Base-by-base conservation (phyloP, 2,797 vertebrate species). In the Champsocephalus esox region DNA sequence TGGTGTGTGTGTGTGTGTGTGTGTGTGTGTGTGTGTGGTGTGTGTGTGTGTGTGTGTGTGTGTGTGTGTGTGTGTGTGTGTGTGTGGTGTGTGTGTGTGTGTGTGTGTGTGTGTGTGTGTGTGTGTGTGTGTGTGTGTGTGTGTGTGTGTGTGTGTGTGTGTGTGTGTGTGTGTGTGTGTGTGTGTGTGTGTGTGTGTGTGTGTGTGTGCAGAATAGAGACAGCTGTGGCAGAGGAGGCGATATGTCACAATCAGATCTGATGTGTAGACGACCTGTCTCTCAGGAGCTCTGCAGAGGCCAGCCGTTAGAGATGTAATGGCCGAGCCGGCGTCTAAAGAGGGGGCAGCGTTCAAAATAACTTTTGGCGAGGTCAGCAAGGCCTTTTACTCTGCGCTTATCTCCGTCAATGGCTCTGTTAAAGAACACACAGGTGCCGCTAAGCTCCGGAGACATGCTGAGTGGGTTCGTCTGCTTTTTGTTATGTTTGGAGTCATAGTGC, bases 221-320 rank as follows among this genome's bases (percentile, higher is more conserved):
- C 70, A 70, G 59, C 77, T 63, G 55, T 32, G 43, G 12, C 12
- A 5, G 58, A 59, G 9, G 60, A 59, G 7, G 44, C 50, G 55
- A 84, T 80, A 60, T 85, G 76, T 73, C 82, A 81, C 61, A 66
- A 80, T 54, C 61, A 73, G 57, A 73, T 71, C 51, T 24, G 66
- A 82, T 51, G 50, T 52, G 41, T 66, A n/a, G 87, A 66, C 66
- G 87, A 66, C 66, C 73, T 79, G 79, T 79, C 82, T 86, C 84
- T 87, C 77, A 61, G 79, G 55, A 83, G 62, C 68, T 28, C 45
- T 66, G 84, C 80, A 80, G 72, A 80, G 81, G 74, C 81, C 82
- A 83, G 77, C 78, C 67, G 91, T 88, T 86, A 88, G 79, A 82
- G 84, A 82, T 78, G 89, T 77, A 88, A 85, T 77, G 81, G 63